Conservation (phyloP, 2,797 vertebrate genomes). For the Melanotaenia parkinsoni region DNA sequence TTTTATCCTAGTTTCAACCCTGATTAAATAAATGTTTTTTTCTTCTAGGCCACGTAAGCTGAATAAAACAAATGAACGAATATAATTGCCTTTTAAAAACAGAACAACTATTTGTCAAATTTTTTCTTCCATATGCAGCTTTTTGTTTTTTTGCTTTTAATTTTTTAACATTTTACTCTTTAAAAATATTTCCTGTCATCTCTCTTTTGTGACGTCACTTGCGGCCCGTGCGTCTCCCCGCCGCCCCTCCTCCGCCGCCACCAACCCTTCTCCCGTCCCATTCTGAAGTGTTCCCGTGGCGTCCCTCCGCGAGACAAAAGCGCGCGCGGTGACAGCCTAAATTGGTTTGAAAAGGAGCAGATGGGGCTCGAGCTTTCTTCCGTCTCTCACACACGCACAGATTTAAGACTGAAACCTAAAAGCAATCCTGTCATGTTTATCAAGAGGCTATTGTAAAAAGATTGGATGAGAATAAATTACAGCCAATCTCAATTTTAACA, state of each 20-base stretch:
- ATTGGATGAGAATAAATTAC: conserved; percentile 34
- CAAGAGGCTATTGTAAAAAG: conserved; percentile 33
- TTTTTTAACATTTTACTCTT: neutral
- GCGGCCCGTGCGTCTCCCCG: conserved; percentile 16
- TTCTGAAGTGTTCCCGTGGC: conserved; percentile 75
- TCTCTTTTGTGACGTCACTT: conserved; percentile 62
- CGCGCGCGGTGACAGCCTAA: conserved; percentile 90
- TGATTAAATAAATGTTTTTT: neutral
- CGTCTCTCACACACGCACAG: conserved; percentile 56
- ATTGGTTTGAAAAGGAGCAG: conserved; percentile 92
- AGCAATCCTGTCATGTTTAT: conserved; percentile 68
- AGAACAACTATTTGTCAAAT: neutral
- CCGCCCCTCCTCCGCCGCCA: neutral
- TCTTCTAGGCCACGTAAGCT: too few relatives aligned
- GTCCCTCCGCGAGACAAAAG: conserved; percentile 88
- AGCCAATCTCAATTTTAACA: conserved; percentile 26
- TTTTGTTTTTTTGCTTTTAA: neutral
- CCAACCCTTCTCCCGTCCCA: conserved; percentile 13
- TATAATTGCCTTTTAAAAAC: neutral
- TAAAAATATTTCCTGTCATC: conserved; percentile 9
- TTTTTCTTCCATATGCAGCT: too few relatives aligned
- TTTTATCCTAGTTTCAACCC: neutral
- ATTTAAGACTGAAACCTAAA: conserved; percentile 46
- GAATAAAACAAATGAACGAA: neutral
- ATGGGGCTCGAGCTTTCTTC: conserved; percentile 88